Evolutionary conservation across 1,140 invertebrate genomes (phyloP), one percentile per base, ranked within the genome.

Genomic region (Hylyphantes graminicola): DNA sequence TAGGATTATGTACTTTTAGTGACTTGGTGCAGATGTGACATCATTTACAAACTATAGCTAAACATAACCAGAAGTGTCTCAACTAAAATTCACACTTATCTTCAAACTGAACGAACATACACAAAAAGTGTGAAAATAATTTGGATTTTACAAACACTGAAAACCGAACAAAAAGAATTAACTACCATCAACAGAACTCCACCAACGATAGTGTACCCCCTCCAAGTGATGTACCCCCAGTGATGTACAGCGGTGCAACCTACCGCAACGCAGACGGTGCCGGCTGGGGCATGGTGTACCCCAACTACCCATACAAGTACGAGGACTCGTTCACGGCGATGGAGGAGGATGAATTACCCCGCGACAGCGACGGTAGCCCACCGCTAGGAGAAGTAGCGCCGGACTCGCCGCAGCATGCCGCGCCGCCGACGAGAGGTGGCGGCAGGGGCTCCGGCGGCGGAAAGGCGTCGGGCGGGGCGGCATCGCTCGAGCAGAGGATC

Each of bases 401-500:
- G 5, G 15, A 10, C 17, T 84, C 82, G 0, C 82, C 82, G 0
- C 5, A 55, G 17, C n/a, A n/a, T n/a, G 59, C 80, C 17, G 72
- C 74, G 11, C 68, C 79, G 54, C 63, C 53, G 8, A 21, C 82
- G 53, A 77, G 63, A 9, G 50, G 63, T 55, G 61, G 74, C 55
- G 73, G 78, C 67, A 13, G 74, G 10, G 72, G 80, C 0, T 57
- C 80, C 7, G 53, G 70, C 55, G 79, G 85, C 19, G 84, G 76
- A 7, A 68, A 54, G 8, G 19, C 59, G 50, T 65, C 73, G 19
- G 54, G 65, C 7, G 17, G 54, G 7, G 65, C 67, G 12, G 81
- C 64, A 2, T 57, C 86, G 15, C 13, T 59, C 61, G 87, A 87
- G 35, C 85, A 85, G 54, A 72, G 88, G 12, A 88, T 88, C 74